A percentile compares a stretch with the other conserved stretches of the same genome.
Conservation (phyloP, 2,888 invertebrate genomes). For the Polietes domitor region DNA sequence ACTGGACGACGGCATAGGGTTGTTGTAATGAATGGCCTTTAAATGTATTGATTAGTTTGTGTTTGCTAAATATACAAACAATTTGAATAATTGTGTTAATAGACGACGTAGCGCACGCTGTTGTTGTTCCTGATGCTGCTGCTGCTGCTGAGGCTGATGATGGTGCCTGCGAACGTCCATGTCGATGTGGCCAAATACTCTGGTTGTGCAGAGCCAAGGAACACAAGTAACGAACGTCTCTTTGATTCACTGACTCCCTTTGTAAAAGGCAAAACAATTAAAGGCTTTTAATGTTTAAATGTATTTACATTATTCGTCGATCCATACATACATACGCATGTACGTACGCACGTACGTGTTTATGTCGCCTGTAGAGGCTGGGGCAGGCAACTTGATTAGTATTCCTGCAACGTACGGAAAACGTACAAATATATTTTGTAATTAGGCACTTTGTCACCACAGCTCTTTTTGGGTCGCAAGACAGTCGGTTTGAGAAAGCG, state of each 20-base stretch:
- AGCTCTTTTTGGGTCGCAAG: neutral
- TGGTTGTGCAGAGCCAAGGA: neutral
- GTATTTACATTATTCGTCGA: constrained; percentile 6
- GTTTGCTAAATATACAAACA: constrained; percentile 35
- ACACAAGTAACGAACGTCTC: neutral
- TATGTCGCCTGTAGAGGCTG: neutral
- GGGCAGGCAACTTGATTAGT: constrained; percentile 2
- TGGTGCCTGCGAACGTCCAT: neutral
- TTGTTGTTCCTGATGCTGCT: neutral
- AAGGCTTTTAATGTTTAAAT: constrained; percentile 34
- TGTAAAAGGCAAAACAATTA: constrained; percentile 28
- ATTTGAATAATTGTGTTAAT: constrained; percentile 34
- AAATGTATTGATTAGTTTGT: constrained; percentile 49
- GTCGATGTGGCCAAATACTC: neutral
- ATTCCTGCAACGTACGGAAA: neutral
- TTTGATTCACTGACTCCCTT: neutral
- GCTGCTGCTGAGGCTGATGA: neutral
- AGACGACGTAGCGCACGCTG: neutral
- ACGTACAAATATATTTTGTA: constrained; percentile 16
- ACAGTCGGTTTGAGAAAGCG: neutral
- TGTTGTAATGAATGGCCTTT: constrained; percentile 30
- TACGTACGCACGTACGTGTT: too few relatives aligned
- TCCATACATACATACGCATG: neutral
- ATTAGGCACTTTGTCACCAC: constrained; percentile 30
- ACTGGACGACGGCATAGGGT: neutral